Evolutionary conservation across 53 echinoderm and acorn worm genomes (phyloP), one percentile per base, ranked within the genome.

Genomic region (Pentamera pediparva): DNA sequence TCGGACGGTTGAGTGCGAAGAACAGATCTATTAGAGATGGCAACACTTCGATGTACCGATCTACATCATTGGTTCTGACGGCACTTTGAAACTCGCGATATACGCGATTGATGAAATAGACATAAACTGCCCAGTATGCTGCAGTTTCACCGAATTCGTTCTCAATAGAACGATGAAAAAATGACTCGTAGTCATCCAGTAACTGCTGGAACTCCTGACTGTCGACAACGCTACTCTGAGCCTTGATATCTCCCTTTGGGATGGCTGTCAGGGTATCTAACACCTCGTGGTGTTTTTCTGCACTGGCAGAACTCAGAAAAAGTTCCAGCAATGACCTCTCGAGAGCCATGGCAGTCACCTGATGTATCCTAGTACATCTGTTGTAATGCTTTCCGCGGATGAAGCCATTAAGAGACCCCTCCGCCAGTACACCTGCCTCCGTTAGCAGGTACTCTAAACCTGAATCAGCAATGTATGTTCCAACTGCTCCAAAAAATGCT

Each of bases 351-450:
- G 83, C 83, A 35, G 73, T 41, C 3, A 82, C 12, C 37, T 82
- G 82, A 62, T 82, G 64, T 34, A 8, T 10, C 21, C 82, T 61
- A 1, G 63, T 82, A 32, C 84, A 84, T 32, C 82, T 78, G 59
- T 87, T 87, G 78, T 82, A 82, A 32, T 62, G 53, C 38, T 78
- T 87, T 11, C 87, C 82, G 3, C 59, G 20, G 5, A 82, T 87
- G 36, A 82, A 82, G 9, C 76, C 83, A 65, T 37, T 54, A 2
- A 83, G 32, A 26, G 80, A 72, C 9, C 80, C 80, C 35, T 80
- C 72, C 1, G 80, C 80, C 59, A 80, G 48, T 27, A 79, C 35
- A 37, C 38, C 58, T 4, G 80, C 22, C 39, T 70, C 80, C 20
- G 45, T 71, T 39, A 80, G 72, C 31, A 80, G 70, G n/a, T 59